Evolutionary conservation across 2,797 vertebrate species (phyloP).

Genomic region (Bradypodion pumilum): DNA sequence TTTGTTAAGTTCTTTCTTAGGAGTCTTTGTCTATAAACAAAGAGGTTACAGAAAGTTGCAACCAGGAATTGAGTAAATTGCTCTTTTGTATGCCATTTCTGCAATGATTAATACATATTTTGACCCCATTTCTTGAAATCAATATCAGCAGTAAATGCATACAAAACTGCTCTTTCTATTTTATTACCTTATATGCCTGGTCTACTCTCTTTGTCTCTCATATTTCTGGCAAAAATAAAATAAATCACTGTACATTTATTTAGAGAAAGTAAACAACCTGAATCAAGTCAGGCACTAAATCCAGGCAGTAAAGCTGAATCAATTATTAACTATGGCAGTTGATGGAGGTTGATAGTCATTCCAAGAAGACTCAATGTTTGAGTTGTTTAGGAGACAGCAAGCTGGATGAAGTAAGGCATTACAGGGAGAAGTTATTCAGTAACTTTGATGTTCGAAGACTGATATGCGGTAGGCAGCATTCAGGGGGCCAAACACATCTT

Average conservation of each 20-base stretch:
- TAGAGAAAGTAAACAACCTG: conserved; percentile 63
- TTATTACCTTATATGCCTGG: conserved; percentile 52
- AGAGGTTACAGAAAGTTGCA: not conserved
- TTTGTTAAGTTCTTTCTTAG: not conserved
- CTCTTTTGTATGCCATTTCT: not conserved
- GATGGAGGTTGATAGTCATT: conserved; percentile 52
- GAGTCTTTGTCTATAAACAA: not conserved
- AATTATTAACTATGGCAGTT: conserved; percentile 64
- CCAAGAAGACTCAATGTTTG: conserved; percentile 49
- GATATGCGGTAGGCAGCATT: too few relatives aligned
- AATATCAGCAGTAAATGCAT: conserved; percentile 27
- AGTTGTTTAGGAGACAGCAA: not conserved
- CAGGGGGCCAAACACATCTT: too few relatives aligned
- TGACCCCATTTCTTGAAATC: conserved; percentile 10
- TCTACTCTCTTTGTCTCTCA: conserved; percentile 41
- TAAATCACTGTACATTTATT: conserved; percentile 62
- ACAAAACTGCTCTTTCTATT: conserved; percentile 29
- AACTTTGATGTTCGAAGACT: too few relatives aligned
- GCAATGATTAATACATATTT: not conserved
- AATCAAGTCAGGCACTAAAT: conserved; percentile 66
- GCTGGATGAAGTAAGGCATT: not conserved
- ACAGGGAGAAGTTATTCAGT: conserved; percentile 59
- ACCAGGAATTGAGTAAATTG: not conserved
- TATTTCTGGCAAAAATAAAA: conserved; percentile 35
- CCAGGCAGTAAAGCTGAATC: conserved; percentile 65